Conservation (phyloP, 2,113 vertebrate genomes). For the Carettochelys insculpta region DNA sequence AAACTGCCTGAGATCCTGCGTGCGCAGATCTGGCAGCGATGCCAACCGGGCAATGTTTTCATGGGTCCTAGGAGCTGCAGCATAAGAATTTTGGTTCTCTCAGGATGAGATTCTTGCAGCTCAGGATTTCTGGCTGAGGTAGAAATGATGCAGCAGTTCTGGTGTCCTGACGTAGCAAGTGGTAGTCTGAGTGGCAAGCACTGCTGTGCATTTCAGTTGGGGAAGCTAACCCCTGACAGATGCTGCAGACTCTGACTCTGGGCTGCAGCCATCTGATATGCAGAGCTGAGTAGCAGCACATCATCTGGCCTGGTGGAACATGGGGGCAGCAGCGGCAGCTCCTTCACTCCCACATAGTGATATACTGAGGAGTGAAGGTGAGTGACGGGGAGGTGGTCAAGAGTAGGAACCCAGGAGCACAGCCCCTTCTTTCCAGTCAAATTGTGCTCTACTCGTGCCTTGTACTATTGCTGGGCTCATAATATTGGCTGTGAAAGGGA, state of each 20-base stretch:
- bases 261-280: background rate
- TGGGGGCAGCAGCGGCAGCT: too few species aligned
- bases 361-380: too few species aligned
- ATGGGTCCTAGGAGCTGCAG: fast-evolving
- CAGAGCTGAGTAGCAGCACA: background rate
- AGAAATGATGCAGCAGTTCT: background rate
- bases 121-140: background rate
- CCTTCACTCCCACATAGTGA: too few species aligned
- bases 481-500: too few species aligned
- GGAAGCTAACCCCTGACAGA: background rate
- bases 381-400: too few species aligned
- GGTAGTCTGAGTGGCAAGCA: background rate
- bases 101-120: background rate
- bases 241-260: too few species aligned
- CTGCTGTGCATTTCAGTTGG: fast-evolving
- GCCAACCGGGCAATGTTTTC: background rate
- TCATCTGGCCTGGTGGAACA: too few species aligned
- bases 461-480: too few species aligned
- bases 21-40: background rate
- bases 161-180: background rate
- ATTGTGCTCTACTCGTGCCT: too few species aligned
- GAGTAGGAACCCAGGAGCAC: too few species aligned
- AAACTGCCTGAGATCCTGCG: background rate
- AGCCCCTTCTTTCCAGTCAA: too few species aligned
- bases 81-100: too few species aligned